These are phyloP conservation scores for Saguinus imperator DNA, from an alignment of 2,113 vertebrate genomes.

Conservation along the genomic window DNA sequence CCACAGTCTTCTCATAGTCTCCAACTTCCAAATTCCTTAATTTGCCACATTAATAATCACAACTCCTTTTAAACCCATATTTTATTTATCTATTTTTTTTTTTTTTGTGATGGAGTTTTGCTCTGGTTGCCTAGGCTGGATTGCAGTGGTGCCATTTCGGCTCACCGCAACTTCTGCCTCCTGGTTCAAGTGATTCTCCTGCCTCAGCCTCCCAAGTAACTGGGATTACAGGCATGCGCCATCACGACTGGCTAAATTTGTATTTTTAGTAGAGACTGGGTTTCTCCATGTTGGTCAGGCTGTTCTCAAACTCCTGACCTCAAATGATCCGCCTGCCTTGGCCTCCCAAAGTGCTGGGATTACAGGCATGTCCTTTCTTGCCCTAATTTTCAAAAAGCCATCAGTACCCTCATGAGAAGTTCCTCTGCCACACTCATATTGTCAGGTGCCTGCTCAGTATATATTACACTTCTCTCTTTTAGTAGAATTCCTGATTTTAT, in stretches of 20 bases:
- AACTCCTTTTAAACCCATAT: not conserved
- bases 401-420: not conserved
- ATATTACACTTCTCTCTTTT: not conserved
- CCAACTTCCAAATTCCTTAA: not conserved
- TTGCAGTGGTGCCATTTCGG: fast-evolving
- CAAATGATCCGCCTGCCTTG: no score
- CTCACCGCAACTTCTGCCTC: no score
- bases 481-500: not conserved
- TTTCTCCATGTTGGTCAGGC: no score
- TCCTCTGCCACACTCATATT: not conserved
- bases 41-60: not conserved
- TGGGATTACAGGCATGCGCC: no score
- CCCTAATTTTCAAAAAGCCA: not conserved
- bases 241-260: no score
- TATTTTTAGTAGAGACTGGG: no score
- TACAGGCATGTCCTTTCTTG: not conserved
- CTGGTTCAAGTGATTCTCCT: no score
- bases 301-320: no score
- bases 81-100: not conserved
- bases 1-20: not conserved
- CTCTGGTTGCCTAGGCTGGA: no score
- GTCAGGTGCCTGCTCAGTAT: not conserved
- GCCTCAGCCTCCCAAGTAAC: no score
- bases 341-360: no score
- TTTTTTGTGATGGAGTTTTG: no score